Base-by-base conservation (phyloP, 2,113 vertebrate genomes). In the Calyptomena viridis region DNA sequence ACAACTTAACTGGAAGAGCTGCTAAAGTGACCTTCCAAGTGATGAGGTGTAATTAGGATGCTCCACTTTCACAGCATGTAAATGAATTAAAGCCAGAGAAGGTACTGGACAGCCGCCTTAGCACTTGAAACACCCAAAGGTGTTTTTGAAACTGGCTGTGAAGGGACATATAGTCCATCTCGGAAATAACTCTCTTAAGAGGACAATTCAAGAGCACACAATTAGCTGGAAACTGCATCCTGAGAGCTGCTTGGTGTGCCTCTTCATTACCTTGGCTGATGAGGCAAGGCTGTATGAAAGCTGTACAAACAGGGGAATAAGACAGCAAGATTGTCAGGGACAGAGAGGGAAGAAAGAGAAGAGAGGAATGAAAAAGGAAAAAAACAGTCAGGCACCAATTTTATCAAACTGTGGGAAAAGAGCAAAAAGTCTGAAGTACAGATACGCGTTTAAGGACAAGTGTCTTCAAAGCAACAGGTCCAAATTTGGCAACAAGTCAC, bases 191-290 rank as follows among this genome's bases (percentile, higher is more conserved):
- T 64, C 42, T 91, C 84, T 72, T 68, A 75, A 75, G 80, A 94
- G 68, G 39, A 75, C 69, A 84, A 89, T 60, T 92, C 39, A 87
- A 89, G 76, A 90, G 58, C 56, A 84, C 40, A 52, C 66, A 87
- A 92, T 92, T 91, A 81, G 64, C 52, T 82, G 37, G 56, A 78
- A 96, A 81, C 31, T 33, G 73, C 84, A 90, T 72, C 89, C 52
- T 71, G 21, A 81, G 86, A 95, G 55, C 22, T 84, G 59, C 35
- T 56, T 71, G 39, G 74, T 58, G 60, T 37, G 73, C 60, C 64
- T 93, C 89, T 93, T 88, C 94, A 93, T 90, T 90, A 92, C 63
- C n/a, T 69, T 52, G 49, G 78, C 82, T 88, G 78, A 91, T 72
- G 68, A 95, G 75, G 84, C 85, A 69, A 79, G 46, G 62, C 60